Evolutionary conservation across 2,888 invertebrate genomes (phyloP), one percentile per base, ranked within the genome.

Genomic region (Rhamnusium bicolor): DNA sequence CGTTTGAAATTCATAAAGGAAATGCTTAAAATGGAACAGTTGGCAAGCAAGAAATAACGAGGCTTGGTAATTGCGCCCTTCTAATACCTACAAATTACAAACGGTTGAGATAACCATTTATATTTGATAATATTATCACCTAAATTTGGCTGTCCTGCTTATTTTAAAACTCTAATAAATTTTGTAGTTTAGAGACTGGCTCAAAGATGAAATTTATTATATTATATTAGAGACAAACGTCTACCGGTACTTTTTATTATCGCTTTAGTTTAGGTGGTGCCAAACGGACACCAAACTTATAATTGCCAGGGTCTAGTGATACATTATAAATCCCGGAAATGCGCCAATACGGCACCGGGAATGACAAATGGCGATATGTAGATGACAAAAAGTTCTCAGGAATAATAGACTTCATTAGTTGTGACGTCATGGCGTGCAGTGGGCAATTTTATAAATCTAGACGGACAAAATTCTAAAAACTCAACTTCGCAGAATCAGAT

Each of bases 1-100:
- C 24, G 54, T 12, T 19, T 54, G 54, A 54, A n/a, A 54, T 54
- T 54, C 21, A 54, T 54, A 54, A 54, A 54, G 54, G 54, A 21
- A 54, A 4, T 2, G 21, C 54, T 54, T 54, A 24, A 24, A 24
- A 54, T 24, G 54, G 21, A 54, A 54, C 54, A 54, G 54, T 54
- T 54, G 21, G 51, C 51, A 21, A 12, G 54, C 54, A 21, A n/a
- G 54, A 24, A 54, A 54, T 54, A 54, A 54, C 54, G 54, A 54
- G 54, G 19, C 24, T 12, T 54, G 49, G 16, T 49, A 16, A 49
- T 49, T 49, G 49, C 18, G 16, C 49, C 14, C 24, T 12, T 54
- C 24, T 54, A 19, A n/a, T 24, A 54, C 24, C 18, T 51, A 14
- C n/a, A 58, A 58, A 29, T 58, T 29, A 58, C 56, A 58, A 29